phyloP scores from a whole-genome alignment of 2,888 invertebrate genomes.

The Heliconius charithonia region DNA sequence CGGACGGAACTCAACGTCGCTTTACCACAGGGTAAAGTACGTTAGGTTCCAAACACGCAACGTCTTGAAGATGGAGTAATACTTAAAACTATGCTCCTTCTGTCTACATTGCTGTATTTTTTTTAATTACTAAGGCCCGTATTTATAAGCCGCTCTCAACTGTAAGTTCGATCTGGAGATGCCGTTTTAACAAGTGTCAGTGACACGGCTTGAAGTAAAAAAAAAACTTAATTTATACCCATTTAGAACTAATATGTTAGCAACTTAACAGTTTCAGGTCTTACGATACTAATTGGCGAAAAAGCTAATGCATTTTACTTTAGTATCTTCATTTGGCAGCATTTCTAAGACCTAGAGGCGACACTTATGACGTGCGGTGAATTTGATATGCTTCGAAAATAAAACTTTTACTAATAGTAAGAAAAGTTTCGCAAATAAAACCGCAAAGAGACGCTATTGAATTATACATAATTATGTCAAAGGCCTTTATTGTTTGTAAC shows the following conservation, averaged over 20 bases:
- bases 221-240: no score
- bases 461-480: background rate
- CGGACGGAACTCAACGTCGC: no score
- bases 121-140: no score
- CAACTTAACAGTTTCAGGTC: background rate
- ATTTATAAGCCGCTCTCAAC: no score
- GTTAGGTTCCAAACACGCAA: background rate
- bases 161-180: no score
- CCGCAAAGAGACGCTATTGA: background rate
- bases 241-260: no score
- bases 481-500: background rate
- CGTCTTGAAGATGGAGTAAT: background rate
- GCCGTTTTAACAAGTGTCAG: no score
- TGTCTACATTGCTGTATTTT: background rate
- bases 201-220: no score
- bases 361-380: background rate
- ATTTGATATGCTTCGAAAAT: background rate
- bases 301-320: background rate
- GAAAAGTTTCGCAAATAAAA: background rate
- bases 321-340: background rate
- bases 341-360: background rate
- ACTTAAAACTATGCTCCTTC: background rate
- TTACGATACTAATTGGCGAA: background rate
- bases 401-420: background rate
- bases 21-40: background rate